phyloP scores from a whole-genome alignment of 2,888 invertebrate species.

The Lydus trimaculatus region DNA sequence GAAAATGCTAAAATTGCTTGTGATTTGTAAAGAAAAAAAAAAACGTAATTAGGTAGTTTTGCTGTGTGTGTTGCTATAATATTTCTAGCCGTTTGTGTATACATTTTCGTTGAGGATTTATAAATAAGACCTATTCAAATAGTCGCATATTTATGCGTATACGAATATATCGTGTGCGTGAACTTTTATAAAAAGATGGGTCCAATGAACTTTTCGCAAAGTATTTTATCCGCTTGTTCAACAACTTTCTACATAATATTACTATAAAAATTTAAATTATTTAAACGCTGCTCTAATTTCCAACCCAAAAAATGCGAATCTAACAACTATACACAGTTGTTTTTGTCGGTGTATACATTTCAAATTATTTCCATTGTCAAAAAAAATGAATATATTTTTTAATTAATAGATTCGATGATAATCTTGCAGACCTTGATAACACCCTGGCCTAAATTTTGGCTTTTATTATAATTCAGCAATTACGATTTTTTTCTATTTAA shows the following conservation, averaged over 20 bases:
- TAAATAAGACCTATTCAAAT: conserved; percentile 6
- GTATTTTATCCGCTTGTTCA: conserved; percentile 22
- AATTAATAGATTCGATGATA: neutral
- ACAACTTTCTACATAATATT: conserved; percentile 23
- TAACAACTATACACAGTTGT: too few species aligned
- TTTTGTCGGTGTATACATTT: neutral
- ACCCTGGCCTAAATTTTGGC: neutral
- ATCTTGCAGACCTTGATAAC: conserved; percentile 1
- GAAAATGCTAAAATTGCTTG: neutral
- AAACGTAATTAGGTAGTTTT: neutral
- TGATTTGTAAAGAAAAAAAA: neutral
- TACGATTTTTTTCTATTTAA: neutral
- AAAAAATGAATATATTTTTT: neutral
- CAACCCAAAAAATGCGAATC: conserved; percentile 3
- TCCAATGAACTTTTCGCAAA: conserved; percentile 36
- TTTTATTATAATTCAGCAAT: neutral
- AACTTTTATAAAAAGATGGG: conserved; percentile 24
- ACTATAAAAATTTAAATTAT: conserved; percentile 14
- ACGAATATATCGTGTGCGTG: conserved; percentile 10
- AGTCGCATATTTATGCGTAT: conserved; percentile 9
- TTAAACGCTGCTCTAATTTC: neutral
- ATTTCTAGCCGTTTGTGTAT: conserved; percentile 5
- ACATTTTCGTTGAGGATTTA: neutral
- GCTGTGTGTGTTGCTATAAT: neutral
- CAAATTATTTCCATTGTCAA: neutral